Percentiles rank a stretch among this genome's conserved stretches.
phyloP scores from a whole-genome alignment of 2,888 invertebrate species.

The Litoditis marina region DNA sequence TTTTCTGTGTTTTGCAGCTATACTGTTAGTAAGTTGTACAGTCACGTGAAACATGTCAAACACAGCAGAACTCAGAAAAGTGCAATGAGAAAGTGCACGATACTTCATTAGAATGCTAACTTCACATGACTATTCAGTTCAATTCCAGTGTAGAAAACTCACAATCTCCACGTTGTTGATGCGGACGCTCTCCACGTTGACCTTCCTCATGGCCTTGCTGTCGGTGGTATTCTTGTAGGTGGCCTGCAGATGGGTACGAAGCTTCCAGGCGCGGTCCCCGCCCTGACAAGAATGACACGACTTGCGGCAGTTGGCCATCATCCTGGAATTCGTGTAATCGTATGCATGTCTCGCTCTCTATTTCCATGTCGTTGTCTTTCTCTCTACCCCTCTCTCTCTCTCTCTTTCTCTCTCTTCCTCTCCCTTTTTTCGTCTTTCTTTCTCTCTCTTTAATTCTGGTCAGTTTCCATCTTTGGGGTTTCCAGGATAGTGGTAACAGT shows the following conservation, averaged over 20 bases:
- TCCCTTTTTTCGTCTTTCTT: neutral
- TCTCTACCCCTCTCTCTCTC: neutral
- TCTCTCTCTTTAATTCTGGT: neutral
- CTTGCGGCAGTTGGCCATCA: conserved; percentile 62
- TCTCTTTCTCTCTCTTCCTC: conserved; percentile 2
- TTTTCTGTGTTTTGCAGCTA: too few species aligned
- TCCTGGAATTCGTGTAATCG: conserved; percentile 40
- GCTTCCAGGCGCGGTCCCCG: conserved; percentile 60
- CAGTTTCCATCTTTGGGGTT: too few species aligned
- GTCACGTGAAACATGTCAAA: too few species aligned
- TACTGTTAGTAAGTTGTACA: too few species aligned
- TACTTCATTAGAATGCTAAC: too few species aligned
- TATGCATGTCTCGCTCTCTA: neutral
- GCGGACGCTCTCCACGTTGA: conserved; percentile 58
- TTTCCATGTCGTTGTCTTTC: neutral
- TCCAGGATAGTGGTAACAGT: too few species aligned
- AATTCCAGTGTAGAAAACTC: too few species aligned
- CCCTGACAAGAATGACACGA: conserved; percentile 62
- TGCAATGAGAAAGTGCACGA: too few species aligned
- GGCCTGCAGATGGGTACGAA: conserved; percentile 54
- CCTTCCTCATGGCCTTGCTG: conserved; percentile 34
- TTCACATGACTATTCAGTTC: too few species aligned
- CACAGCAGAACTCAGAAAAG: too few species aligned
- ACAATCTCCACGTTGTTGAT: conserved; percentile 58
- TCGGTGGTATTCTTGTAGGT: conserved; percentile 51